Conservation (phyloP, 1,140 invertebrate genomes). For the Himalopsyche phryganea region DNA sequence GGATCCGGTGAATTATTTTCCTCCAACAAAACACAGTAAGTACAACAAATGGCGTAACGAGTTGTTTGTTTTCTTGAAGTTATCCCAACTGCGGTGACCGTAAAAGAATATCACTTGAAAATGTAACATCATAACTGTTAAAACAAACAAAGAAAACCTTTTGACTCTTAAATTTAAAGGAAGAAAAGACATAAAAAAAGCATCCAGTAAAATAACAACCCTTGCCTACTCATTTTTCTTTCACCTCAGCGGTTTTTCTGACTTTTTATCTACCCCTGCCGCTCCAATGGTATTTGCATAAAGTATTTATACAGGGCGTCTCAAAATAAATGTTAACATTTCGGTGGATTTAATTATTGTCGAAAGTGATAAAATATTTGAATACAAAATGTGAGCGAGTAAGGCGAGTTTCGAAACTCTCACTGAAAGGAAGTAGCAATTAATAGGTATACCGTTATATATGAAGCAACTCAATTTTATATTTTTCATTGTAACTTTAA, state of each 20-base stretch:
- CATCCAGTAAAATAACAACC: conserved; percentile 26
- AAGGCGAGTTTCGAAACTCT: too few relatives aligned
- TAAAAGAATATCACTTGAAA: conserved; percentile 26
- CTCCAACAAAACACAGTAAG: too few relatives aligned
- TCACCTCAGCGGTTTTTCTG: conserved; percentile 25
- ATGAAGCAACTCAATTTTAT: too few relatives aligned
- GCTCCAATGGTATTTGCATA: conserved; percentile 26
- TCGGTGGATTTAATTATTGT: too few relatives aligned
- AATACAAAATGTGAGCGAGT: not conserved
- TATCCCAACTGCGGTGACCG: not conserved
- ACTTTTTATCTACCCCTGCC: conserved; percentile 22
- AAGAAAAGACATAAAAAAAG: conserved; percentile 26
- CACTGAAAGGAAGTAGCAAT: too few relatives aligned
- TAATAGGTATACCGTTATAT: too few relatives aligned
- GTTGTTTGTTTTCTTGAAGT: not conserved
- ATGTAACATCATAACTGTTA: conserved; percentile 28
- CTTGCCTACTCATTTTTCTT: conserved; percentile 26
- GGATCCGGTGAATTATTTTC: too few relatives aligned
- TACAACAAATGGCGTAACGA: too few relatives aligned
- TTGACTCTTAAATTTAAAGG: conserved; percentile 25
- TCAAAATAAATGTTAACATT: too few relatives aligned
- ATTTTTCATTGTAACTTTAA: too few relatives aligned
- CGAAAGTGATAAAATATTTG: too few relatives aligned
- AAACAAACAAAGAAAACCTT: conserved; percentile 29
- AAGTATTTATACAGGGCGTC: conserved; percentile 1